Percentiles rank a stretch among this genome's conserved stretches.
Evolutionary conservation across 2,113 vertebrate genomes (phyloP).

Genomic region (Nibea coibor): DNA sequence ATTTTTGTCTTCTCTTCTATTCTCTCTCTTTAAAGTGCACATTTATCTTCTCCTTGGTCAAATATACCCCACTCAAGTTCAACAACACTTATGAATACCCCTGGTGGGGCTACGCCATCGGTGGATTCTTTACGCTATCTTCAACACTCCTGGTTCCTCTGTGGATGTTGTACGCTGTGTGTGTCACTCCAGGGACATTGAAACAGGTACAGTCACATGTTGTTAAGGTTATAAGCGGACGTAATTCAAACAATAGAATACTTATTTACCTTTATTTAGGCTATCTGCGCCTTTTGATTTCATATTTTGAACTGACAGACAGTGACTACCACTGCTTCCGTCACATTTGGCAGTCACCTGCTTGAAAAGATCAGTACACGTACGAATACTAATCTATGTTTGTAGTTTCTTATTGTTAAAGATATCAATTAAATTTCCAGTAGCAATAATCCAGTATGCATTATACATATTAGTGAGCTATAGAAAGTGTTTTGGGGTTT

Average conservation of each 20-base stretch:
- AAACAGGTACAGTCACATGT: constrained; percentile 72
- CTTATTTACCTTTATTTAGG: too few species aligned
- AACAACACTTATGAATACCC: constrained; percentile 85
- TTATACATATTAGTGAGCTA: too few species aligned
- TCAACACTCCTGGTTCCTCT: constrained; percentile 82
- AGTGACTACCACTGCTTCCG: too few species aligned
- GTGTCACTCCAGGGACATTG: constrained; percentile 78
- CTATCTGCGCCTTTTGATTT: too few species aligned
- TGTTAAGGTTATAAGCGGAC: not conserved
- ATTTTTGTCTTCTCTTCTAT: not conserved
- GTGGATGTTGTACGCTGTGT: constrained; percentile 80
- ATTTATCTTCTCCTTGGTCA: constrained; percentile 79
- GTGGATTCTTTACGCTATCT: constrained; percentile 83
- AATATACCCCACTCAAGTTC: constrained; percentile 82
- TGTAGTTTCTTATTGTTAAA: too few species aligned
- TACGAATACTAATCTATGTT: too few species aligned
- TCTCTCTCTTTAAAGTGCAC: constrained; percentile 66
- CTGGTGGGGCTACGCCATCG: constrained; percentile 85
- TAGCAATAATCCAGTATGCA: too few species aligned
- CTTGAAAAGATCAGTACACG: too few species aligned
- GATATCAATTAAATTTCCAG: too few species aligned
- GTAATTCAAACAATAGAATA: not conserved
- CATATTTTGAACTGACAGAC: too few species aligned
- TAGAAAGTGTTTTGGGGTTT: too few species aligned
- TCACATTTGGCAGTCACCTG: too few species aligned